Conservation (phyloP, 2,113 vertebrate genomes). For the Cricetomys ansorgei region DNA sequence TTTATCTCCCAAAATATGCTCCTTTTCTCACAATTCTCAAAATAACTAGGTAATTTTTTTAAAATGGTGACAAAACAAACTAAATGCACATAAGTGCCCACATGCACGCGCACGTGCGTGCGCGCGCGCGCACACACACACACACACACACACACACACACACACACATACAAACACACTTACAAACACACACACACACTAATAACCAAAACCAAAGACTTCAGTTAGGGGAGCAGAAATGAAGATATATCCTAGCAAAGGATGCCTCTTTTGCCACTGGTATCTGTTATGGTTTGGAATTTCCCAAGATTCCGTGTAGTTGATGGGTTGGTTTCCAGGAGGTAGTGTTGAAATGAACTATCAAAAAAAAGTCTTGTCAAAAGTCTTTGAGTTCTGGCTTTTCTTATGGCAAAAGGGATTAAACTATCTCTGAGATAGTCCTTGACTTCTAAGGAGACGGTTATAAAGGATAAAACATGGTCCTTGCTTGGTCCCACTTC, state of each 20-base stretch:
- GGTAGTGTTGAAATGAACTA: not conserved
- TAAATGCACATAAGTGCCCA: not conserved
- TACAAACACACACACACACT: not conserved
- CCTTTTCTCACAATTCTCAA: not conserved
- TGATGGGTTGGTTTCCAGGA: not conserved
- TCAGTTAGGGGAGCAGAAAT: not conserved
- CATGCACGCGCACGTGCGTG: not conserved
- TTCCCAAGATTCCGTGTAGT: too few species aligned
- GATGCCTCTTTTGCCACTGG: not conserved
- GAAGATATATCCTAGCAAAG: not conserved
- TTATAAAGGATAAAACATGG: not conserved
- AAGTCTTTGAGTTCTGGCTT: not conserved
- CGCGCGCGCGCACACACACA: not conserved
- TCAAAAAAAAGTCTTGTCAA: not conserved
- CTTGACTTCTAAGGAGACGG: not conserved
- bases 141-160: not conserved
- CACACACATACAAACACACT: not conserved
- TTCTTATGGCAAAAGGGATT: not conserved
- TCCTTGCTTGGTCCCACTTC: not conserved
- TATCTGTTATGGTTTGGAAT: not conserved
- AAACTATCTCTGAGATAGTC: not conserved
- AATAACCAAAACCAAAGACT: not conserved
- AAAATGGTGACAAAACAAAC: not conserved
- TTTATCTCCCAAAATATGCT: not conserved
- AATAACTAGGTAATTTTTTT: not conserved